A percentile compares a stretch with the other conserved stretches of the same genome.
Conservation (phyloP, 2,113 vertebrate genomes). For the Urocitellus parryii region DNA sequence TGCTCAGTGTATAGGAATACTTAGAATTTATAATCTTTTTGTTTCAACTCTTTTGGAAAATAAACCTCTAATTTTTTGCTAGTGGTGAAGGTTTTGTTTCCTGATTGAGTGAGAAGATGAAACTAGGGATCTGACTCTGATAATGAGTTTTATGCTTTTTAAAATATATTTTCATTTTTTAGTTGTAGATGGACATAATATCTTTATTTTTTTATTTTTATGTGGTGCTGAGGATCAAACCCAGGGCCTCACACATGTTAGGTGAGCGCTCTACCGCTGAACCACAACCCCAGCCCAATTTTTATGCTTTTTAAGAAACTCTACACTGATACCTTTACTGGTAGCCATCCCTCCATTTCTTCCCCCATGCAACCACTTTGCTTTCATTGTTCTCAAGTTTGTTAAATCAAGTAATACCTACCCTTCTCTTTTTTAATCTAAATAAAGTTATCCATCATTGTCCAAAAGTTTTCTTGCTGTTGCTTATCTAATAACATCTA, state of each 20-base stretch:
- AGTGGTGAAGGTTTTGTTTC: neutral
- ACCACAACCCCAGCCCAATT: no score
- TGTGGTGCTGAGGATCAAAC: no score
- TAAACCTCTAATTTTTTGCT: slow-evolving; percentile 5
- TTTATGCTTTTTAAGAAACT: neutral
- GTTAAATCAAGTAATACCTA: neutral
- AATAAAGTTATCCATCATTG: neutral
- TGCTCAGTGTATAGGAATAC: neutral
- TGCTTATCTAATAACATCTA: neutral
- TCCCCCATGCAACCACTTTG: neutral
- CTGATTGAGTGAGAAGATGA: neutral
- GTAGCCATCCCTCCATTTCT: neutral
- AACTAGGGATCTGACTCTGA: neutral
- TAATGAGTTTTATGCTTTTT: neutral
- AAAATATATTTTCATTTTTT: neutral
- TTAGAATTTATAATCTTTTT: slow-evolving; percentile 20
- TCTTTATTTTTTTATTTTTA: no score
- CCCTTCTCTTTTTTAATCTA: neutral
- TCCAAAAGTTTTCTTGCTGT: neutral
- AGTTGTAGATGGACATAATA: no score
- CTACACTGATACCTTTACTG: neutral
- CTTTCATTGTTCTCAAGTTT: neutral
- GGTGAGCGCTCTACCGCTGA: no score
- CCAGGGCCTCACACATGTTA: no score
- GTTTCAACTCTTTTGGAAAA: neutral